Percentiles rank a stretch among this genome's conserved stretches.
phyloP scores from a whole-genome alignment of 1,140 invertebrate genomes.

The Globodera ellingtonae region DNA sequence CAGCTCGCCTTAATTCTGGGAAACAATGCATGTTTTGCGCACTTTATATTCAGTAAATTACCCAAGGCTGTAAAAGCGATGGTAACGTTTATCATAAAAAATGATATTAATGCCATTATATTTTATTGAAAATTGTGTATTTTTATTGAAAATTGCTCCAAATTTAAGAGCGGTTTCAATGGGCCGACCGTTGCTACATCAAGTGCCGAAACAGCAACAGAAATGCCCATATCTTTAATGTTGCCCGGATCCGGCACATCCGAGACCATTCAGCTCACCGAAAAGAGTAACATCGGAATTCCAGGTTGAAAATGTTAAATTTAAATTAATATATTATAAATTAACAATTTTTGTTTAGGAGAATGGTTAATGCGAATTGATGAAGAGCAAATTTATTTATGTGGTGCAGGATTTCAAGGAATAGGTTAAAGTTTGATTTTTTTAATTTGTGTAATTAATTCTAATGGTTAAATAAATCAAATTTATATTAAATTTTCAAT shows the following conservation, averaged over 20 bases:
- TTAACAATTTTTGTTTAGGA: neutral
- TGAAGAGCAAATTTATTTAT: conserved; percentile 48
- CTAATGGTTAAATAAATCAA: neutral
- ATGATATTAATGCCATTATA: neutral
- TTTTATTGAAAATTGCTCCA: neutral
- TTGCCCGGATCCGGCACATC: conserved; percentile 51
- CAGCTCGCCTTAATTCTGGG: conserved; percentile 54
- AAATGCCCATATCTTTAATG: conserved; percentile 31
- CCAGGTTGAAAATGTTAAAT: conserved; percentile 20
- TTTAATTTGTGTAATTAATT: neutral
- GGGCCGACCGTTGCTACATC: conserved; percentile 27
- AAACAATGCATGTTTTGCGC: conserved; percentile 54
- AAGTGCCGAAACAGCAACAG: conserved; percentile 18
- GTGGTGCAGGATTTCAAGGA: conserved; percentile 55
- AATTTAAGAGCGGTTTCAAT: conserved; percentile 51
- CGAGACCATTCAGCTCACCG: conserved; percentile 34
- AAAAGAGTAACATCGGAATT: conserved; percentile 58
- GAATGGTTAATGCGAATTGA: conserved; percentile 54
- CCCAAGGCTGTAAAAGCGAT: neutral
- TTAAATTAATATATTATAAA: neutral
- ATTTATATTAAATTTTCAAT: neutral
- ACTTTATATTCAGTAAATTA: conserved; percentile 55
- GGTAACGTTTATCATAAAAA: neutral
- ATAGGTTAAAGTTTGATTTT: conserved; percentile 16
- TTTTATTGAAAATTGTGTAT: neutral